A percentile compares a stretch with the other conserved stretches of the same genome.
Conservation (phyloP, 2,888 invertebrate genomes). For the Chaitophorus viminalis region DNA sequence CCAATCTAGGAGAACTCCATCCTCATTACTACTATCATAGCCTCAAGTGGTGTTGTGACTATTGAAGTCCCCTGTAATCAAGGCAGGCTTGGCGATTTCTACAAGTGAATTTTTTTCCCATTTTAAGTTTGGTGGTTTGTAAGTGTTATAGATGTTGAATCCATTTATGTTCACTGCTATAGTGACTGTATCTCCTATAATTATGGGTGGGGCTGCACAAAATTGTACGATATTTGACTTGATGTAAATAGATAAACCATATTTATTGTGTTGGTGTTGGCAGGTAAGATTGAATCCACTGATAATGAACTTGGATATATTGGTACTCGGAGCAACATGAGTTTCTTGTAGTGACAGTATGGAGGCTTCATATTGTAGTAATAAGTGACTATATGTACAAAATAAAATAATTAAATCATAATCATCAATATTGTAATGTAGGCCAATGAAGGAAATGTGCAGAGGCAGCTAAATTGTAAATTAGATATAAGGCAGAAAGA, state of each 20-base stretch:
- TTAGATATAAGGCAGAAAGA: too few species aligned
- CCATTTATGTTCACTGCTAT: too few species aligned
- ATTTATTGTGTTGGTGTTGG: neutral
- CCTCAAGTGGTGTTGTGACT: conserved; percentile 13
- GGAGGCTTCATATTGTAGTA: neutral
- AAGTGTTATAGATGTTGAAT: too few species aligned
- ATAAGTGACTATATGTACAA: too few species aligned
- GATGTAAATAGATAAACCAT: neutral
- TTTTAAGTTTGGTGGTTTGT: neutral
- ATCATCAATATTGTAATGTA: too few species aligned
- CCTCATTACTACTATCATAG: neutral
- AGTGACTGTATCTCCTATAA: too few species aligned
- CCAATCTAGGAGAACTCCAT: neutral
- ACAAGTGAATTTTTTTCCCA: neutral
- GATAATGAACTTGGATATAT: conserved; percentile 11
- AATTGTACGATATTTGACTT: neutral
- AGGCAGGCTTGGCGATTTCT: neutral
- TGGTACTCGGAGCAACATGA: neutral
- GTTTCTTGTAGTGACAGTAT: conserved; percentile 12
- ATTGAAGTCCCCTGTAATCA: conserved; percentile 22
- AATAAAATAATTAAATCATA: too few species aligned
- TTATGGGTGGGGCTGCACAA: too few species aligned
- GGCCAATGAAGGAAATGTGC: too few species aligned
- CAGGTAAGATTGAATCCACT: neutral
- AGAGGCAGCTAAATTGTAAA: too few species aligned